Evolutionary conservation across 2,888 invertebrate genomes (phyloP), one percentile per base, ranked within the genome.

Genomic region (Pyralis farinalis): DNA sequence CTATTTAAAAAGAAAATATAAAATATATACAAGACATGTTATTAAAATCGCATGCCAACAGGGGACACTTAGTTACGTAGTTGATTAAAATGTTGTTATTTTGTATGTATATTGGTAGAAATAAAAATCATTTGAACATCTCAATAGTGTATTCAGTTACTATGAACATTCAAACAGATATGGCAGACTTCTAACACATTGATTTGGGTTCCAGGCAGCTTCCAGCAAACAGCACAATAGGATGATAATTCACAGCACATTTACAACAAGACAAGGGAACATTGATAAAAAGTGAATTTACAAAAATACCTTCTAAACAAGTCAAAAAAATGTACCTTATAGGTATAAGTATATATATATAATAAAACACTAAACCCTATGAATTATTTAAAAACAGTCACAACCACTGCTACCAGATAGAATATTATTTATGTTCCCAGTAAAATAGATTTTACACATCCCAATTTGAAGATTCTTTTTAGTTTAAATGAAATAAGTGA

Each of bases 101-200:
- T 16, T 3, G 4, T 16, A 4, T 16, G 16, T 16, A 16, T 16
- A 16, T 16, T 16, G 16, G 2, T 16, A 47, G 42, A 58, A 79
- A 75, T 70, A 76, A 78, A 78, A 75, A 44, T 49, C 56, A 58
- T 53, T 56, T 54, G 29, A 77, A 78, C 71, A 64, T 68, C 50
- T 66, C 54, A 65, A 70, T 71, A 67, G 49, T 76, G 63, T 82
- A 75, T 74, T 71, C 49, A 63, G 58, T 70, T 60, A 66, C 51
- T 53, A 51, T 58, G 49, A 62, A 63, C 59, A 69, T 58, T 53
- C 58, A 71, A 63, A 62, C 47, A 55, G 59, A 50, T 69, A 69
- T 65, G 59, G 64, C 63, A 53, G 58, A 63, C 43, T 60, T 34
- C 52, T 58, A 61, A 58, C 48, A 60, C 33, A 43, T 50, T 58